Evolutionary conservation across 2,113 vertebrate species (phyloP).

Genomic region (Collichthys lucidus): DNA sequence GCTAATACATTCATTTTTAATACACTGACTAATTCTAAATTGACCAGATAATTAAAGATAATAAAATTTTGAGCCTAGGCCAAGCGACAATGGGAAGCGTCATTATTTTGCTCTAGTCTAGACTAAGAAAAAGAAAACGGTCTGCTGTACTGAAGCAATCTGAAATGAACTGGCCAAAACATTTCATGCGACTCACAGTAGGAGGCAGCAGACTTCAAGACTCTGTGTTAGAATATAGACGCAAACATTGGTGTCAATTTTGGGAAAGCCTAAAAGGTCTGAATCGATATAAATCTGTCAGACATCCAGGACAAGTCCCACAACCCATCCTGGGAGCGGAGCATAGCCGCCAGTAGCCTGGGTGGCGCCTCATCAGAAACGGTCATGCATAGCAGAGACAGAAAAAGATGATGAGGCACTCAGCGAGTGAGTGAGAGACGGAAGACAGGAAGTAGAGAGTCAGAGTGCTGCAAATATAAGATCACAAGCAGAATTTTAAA

Average conservation of each 20-base stretch:
- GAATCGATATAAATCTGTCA: conserved; percentile 54
- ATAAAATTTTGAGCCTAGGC: neutral
- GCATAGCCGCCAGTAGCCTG: conserved; percentile 47
- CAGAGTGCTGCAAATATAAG: conserved; percentile 10
- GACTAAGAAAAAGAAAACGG: neutral
- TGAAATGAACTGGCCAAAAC: neutral
- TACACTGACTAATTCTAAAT: neutral
- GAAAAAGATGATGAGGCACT: conserved; percentile 68
- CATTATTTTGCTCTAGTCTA: neutral
- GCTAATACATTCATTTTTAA: too few relatives aligned
- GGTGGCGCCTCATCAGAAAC: conserved; percentile 64
- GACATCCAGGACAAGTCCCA: conserved; percentile 42
- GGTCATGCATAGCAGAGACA: conserved; percentile 43
- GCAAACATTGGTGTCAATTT: conserved; percentile 34
- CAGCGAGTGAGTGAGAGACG: conserved; percentile 35
- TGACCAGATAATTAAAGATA: neutral
- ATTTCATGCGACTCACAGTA: conserved; percentile 5
- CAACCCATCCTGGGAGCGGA: conserved; percentile 41
- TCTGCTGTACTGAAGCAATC: neutral
- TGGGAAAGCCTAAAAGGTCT: conserved; percentile 43
- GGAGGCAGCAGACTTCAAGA: conserved; percentile 30
- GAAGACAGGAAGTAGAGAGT: conserved; percentile 42
- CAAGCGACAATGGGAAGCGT: neutral
- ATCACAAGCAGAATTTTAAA: conserved; percentile 19
- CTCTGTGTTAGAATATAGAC: conserved; percentile 10